Evolutionary conservation across 1,140 invertebrate species (phyloP), one percentile per base, ranked within the genome.

Genomic region (Hormaphis cornu): DNA sequence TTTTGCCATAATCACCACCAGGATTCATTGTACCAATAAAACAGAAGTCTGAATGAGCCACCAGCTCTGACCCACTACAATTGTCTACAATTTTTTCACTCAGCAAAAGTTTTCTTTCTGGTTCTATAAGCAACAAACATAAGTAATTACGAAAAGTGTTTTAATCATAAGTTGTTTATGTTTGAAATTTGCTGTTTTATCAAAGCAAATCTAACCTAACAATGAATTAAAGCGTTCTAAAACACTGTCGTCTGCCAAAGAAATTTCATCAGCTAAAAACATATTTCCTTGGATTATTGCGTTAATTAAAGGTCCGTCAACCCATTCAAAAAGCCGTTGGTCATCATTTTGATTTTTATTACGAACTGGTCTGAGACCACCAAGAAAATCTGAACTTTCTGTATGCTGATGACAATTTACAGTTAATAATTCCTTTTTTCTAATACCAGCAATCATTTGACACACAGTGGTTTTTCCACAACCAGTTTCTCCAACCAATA

Each of bases 1-100:
- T 99, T 77, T 99, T 99, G 0, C 97, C 97, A 80, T 93, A 99
- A 83, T 99, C 97, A 10, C 97, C 97, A 18, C 95, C 95, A 22
- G 97, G 97, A 82, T 99, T 99, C 97, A 99, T 99, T 0, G 97
- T 99, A 8, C 93, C 93, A 69, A 99, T 85, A 74, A 99, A 91
- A 72, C 91, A 85, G 77, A 99, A 99, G 12, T 85, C 83, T 14
- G 85, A 74, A 71, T 86, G 75, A 0, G 97, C 96, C 58, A 82
- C 76, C 35, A 86, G 80, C 24, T 80, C 78, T 18, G 79, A 75
- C 10, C 78, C 72, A 5, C 77, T 75, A 71, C 81, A 80, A n/a
- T 75, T 72, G 42, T 77, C 76, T 37, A 74, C 75, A 22, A 88
- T 88, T 77, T 94, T 94, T 80, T 99, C 96, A 16, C 95, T 88